Percentiles rank a stretch among this genome's conserved stretches.
Conservation (phyloP, 2,888 invertebrate genomes). For the Cerastis leucographa region DNA sequence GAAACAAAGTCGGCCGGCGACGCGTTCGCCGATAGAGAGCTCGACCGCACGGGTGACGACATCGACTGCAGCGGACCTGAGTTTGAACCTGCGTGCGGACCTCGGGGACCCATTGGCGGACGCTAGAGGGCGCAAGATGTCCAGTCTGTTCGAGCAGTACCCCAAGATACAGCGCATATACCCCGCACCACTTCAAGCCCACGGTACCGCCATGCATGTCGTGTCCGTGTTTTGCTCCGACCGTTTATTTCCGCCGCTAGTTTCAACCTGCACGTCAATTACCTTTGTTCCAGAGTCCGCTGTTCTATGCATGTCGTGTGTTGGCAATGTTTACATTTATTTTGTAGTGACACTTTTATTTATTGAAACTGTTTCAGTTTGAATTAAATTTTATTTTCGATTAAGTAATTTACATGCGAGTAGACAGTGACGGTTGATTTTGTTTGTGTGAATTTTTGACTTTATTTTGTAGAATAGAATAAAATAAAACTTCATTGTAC, state of each 20-base stretch:
- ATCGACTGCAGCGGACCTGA: slow-evolving; percentile 82
- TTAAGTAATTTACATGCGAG: slow-evolving; percentile 68
- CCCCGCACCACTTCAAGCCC: slow-evolving; percentile 91
- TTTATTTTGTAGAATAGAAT: no score
- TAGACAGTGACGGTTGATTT: slow-evolving; percentile 64
- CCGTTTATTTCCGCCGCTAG: slow-evolving; percentile 80
- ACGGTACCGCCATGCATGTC: slow-evolving; percentile 86
- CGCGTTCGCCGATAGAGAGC: slow-evolving; percentile 89
- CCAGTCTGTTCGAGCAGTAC: slow-evolving; percentile 93
- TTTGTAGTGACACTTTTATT: slow-evolving; percentile 76
- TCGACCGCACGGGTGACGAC: slow-evolving; percentile 83
- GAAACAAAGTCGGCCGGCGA: slow-evolving; percentile 90
- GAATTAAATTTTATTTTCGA: slow-evolving; percentile 72
- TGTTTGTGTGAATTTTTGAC: slow-evolving; percentile 62
- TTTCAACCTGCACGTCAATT: slow-evolving; percentile 84
- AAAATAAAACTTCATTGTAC: no score
- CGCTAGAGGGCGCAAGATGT: slow-evolving; percentile 91
- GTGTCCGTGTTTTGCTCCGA: slow-evolving; percentile 77
- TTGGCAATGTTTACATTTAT: slow-evolving; percentile 81
- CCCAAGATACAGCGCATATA: slow-evolving; percentile 95
- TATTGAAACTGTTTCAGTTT: slow-evolving; percentile 68
- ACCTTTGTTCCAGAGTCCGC: slow-evolving; percentile 79
- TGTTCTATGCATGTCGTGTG: slow-evolving; percentile 85
- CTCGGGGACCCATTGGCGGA: slow-evolving; percentile 84
- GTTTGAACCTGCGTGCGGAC: slow-evolving; percentile 84